These are phyloP conservation scores for Mohoua ochrocephala DNA, from an alignment of 2,113 vertebrate species.

Conservation along the genomic window DNA sequence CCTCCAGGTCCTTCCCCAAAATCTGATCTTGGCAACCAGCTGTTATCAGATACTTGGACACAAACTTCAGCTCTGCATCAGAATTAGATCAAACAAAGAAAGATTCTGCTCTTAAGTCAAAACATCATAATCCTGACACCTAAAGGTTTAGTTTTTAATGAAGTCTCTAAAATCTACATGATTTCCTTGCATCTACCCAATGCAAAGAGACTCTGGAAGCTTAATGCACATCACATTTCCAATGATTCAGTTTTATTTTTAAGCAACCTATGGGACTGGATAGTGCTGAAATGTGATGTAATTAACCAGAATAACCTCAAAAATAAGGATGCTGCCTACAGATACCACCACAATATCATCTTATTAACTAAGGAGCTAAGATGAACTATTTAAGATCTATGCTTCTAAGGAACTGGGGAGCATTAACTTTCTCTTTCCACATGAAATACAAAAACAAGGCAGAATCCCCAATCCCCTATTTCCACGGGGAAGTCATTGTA, in stretches of 20 bases:
- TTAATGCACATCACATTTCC: not conserved
- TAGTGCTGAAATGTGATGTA: not conserved
- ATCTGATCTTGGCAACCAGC: not conserved
- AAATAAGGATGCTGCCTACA: not conserved
- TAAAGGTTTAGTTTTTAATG: not conserved
- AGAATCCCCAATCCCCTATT: not conserved
- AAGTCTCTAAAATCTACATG: not conserved
- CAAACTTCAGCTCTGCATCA: not conserved
- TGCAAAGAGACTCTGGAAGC: not conserved
- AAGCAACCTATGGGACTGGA: not conserved
- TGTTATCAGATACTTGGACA: not conserved
- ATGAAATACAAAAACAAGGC: not conserved
- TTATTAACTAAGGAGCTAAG: not conserved
- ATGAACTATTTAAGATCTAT: not conserved
- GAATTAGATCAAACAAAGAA: not conserved
- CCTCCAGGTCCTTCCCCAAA: not conserved
- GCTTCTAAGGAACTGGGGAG: not conserved
- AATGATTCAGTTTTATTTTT: not conserved
- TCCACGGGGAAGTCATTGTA: not conserved
- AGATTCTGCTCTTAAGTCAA: not conserved
- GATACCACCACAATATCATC: not conserved
- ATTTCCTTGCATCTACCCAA: not conserved
- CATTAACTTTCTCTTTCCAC: not conserved
- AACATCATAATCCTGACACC: not conserved
- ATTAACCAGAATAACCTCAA: not conserved